Conservation (phyloP, 1,140 invertebrate genomes). For the Episyrphus balteatus region DNA sequence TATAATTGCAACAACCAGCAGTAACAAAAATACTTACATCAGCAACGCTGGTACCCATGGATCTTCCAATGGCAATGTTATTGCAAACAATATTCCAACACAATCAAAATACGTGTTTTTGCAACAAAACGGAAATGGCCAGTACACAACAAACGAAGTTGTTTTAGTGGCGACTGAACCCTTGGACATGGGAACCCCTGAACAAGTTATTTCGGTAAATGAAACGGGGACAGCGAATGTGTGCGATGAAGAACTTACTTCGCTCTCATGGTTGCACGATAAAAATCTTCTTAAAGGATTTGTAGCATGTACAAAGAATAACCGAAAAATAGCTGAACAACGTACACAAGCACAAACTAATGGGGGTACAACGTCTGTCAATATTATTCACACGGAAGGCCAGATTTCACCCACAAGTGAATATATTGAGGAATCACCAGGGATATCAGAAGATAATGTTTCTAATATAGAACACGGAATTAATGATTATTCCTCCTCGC, state of each 20-base stretch:
- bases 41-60: not conserved
- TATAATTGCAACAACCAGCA: no score
- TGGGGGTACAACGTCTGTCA: slow-evolving; percentile 3
- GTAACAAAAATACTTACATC: slow-evolving; percentile 5
- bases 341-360: not conserved
- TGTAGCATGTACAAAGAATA: slow-evolving; percentile 14
- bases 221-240: not conserved
- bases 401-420: slow-evolving; percentile 15
- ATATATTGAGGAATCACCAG: not conserved
- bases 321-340: not conserved
- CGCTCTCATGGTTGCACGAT: slow-evolving; percentile 83
- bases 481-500: not conserved
- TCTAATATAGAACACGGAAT: not conserved
- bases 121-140: slow-evolving; percentile 22
- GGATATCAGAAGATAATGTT: not conserved
- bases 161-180: slow-evolving; percentile 29
- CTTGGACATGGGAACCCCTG: slow-evolving; percentile 13
- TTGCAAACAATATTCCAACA: slow-evolving; percentile 12
- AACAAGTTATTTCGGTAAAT: not conserved
- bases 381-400: slow-evolving; percentile 26
- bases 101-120: slow-evolving; percentile 31
- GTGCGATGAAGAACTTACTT: slow-evolving; percentile 67
- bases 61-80: not conserved
- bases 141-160: slow-evolving; percentile 25
- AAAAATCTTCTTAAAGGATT: slow-evolving; percentile 75